Evolutionary conservation across 2,113 vertebrate species (phyloP).

Genomic region (Emydocephalus ijimae): DNA sequence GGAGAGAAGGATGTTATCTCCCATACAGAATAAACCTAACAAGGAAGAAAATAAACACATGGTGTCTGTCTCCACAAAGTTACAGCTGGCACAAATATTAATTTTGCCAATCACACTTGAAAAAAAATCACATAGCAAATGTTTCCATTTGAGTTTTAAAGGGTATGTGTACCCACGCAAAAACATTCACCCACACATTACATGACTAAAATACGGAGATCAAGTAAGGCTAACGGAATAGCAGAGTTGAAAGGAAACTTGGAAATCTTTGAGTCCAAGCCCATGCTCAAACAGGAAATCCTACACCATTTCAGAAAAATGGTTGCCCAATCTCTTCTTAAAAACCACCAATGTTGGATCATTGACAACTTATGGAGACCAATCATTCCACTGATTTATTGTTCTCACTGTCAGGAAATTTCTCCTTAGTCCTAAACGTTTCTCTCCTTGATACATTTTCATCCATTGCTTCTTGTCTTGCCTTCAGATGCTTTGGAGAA

Average conservation of each 20-base stretch:
- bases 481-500: background rate
- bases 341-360: background rate
- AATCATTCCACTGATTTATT: background rate
- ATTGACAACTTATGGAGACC: background rate
- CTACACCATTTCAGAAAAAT: background rate
- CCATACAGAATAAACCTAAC: constrained; percentile 14
- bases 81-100: constrained; percentile 17
- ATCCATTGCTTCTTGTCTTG: background rate
- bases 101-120: constrained; percentile 23
- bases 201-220: background rate
- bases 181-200: background rate
- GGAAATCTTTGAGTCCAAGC: background rate
- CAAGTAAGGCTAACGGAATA: background rate
- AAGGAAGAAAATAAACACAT: constrained; percentile 37
- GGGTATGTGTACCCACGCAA: background rate
- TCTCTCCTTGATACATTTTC: background rate
- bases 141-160: constrained; percentile 21
- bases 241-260: background rate
- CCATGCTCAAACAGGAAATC: background rate
- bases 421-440: background rate
- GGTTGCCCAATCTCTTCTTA: background rate
- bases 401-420: background rate
- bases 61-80: background rate
- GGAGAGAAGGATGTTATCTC: background rate
- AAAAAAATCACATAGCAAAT: background rate